phyloP scores from a whole-genome alignment of 2,113 vertebrate species.

The Gymnocephalus cernua region DNA sequence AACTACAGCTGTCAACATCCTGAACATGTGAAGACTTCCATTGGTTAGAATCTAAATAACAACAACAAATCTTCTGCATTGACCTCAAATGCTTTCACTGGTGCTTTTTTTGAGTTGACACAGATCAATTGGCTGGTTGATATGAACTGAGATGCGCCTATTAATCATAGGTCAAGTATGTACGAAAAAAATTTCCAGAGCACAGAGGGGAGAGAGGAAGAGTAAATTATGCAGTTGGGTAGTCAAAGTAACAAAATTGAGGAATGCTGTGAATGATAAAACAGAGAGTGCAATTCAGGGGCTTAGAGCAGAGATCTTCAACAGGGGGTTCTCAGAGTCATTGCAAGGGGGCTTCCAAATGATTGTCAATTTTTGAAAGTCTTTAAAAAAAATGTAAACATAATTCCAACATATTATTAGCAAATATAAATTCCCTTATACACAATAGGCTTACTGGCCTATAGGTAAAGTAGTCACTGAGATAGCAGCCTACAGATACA shows the following conservation, averaged over 20 bases:
- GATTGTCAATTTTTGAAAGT: too few species aligned
- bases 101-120: constrained; percentile 7
- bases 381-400: too few species aligned
- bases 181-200: constrained; percentile 8
- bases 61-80: not conserved
- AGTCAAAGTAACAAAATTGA: not conserved
- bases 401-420: too few species aligned
- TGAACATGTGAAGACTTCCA: not conserved
- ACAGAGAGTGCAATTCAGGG: constrained; percentile 7
- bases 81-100: not conserved
- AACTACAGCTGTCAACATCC: constrained; percentile 20
- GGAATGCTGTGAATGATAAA: constrained; percentile 26
- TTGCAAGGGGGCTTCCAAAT: too few species aligned
- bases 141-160: constrained; percentile 32
- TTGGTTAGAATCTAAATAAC: not conserved
- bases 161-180: constrained; percentile 49
- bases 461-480: too few species aligned
- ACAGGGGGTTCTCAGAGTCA: too few species aligned
- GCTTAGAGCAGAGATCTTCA: too few species aligned
- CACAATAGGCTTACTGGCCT: too few species aligned
- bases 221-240: not conserved
- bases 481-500: too few species aligned
- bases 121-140: constrained; percentile 18
- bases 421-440: too few species aligned
- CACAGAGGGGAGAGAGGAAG: not conserved